These are phyloP conservation scores for Bactericera cockerelli DNA, from an alignment of 1,140 invertebrate genomes.

Conservation along the genomic window DNA sequence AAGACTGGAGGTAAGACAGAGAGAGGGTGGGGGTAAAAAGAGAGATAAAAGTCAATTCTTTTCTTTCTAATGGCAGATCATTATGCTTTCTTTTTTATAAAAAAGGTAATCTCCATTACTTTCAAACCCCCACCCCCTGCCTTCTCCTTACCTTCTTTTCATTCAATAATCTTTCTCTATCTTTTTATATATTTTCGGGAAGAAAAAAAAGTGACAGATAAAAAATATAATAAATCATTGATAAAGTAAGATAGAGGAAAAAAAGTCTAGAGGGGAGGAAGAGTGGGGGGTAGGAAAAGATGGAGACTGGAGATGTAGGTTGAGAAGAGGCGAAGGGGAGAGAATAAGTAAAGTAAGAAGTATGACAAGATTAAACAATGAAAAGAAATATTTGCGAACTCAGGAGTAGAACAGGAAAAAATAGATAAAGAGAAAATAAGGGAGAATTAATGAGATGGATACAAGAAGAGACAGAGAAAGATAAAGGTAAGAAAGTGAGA, in stretches of 20 bases:
- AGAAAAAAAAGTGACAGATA: constrained; percentile 6
- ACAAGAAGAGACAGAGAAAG: no score
- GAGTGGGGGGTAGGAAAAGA: no score
- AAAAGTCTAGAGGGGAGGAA: no score
- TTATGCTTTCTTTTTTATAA: constrained; percentile 7
- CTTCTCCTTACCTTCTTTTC: neutral
- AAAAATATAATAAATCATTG: constrained; percentile 9
- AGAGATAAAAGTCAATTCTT: constrained; percentile 8
- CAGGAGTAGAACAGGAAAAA: no score
- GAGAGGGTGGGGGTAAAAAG: neutral
- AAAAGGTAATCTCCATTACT: constrained; percentile 9
- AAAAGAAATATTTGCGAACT: neutral
- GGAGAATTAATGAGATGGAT: no score
- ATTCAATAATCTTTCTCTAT: constrained; percentile 8
- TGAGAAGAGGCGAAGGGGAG: neutral
- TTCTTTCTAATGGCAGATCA: constrained; percentile 8
- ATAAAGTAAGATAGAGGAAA: constrained; percentile 1
- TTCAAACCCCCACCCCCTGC: neutral
- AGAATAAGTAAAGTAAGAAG: neutral
- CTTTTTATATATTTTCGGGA: constrained; percentile 9
- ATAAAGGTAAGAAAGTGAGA: no score
- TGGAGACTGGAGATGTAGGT: no score
- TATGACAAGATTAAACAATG: constrained; percentile 9
- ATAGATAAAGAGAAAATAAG: no score
- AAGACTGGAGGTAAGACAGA: neutral